A percentile compares a stretch with the other conserved stretches of the same genome.
Conservation (phyloP, 2,888 invertebrate genomes). For the Nomada lathburiana region DNA sequence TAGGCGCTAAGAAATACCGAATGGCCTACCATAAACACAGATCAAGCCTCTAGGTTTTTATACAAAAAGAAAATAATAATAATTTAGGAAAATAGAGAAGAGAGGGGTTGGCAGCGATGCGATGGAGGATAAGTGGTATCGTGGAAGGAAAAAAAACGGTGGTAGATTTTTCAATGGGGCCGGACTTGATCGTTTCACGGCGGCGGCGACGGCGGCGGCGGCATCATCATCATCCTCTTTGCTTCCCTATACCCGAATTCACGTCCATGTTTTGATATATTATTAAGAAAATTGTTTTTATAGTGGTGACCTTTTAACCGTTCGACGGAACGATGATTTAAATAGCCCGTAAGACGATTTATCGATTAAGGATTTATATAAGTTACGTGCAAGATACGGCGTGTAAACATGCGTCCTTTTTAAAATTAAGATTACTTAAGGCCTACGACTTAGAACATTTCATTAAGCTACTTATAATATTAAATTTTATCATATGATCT, state of each 20-base stretch:
- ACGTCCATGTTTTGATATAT: conserved; percentile 60
- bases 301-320: conserved; percentile 29
- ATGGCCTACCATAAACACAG: conserved; percentile 54
- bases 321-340: conserved; percentile 40
- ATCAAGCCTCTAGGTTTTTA: conserved; percentile 27
- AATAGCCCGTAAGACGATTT: conserved; percentile 57
- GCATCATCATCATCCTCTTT: conserved; percentile 26
- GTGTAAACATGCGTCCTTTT: conserved; percentile 54
- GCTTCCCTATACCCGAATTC: conserved; percentile 21
- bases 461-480: conserved; percentile 66
- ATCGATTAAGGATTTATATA: conserved; percentile 61
- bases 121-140: conserved; percentile 21
- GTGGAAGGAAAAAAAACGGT: background rate
- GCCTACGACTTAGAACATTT: conserved; percentile 61
- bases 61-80: background rate
- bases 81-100: conserved; percentile 37
- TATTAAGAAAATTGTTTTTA: conserved; percentile 51
- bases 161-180: background rate
- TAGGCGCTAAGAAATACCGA: conserved; percentile 80
- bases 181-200: background rate
- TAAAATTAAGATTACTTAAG: conserved; percentile 74
- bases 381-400: conserved; percentile 55
- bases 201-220: background rate
- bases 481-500: conserved; percentile 63
- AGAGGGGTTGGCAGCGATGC: conserved; percentile 44